phyloP scores from a whole-genome alignment of 2,888 invertebrate species.

The Xestia c-nigrum region DNA sequence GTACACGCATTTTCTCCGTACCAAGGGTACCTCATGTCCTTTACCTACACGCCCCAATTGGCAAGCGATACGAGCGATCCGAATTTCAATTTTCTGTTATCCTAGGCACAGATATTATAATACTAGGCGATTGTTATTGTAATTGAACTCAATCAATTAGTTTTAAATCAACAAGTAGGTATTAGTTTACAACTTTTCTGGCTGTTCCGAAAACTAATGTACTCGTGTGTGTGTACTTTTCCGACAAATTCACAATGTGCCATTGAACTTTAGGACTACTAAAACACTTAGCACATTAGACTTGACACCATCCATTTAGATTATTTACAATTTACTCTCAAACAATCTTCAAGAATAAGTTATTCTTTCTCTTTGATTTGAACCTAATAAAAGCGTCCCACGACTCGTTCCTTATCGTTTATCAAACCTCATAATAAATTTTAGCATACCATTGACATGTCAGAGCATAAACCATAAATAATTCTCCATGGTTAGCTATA shows the following conservation, averaged over 20 bases:
- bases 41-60: constrained; percentile 40
- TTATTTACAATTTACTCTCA: neutral
- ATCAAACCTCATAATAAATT: constrained; percentile 45
- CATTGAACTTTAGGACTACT: neutral
- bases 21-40: constrained; percentile 12
- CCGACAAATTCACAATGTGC: neutral
- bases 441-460: constrained; percentile 39
- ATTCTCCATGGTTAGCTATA: constrained; percentile 45
- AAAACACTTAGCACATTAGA: neutral
- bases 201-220: constrained; percentile 21
- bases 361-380: neutral
- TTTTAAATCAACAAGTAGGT: constrained; percentile 31
- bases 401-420: constrained; percentile 20
- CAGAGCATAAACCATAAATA: constrained; percentile 47
- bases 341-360: neutral
- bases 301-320: no score
- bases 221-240: neutral
- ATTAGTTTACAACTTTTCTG: constrained; percentile 40
- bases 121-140: constrained; percentile 44
- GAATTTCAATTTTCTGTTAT: constrained; percentile 31
- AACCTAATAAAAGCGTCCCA: constrained; percentile 12
- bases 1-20: constrained; percentile 15
- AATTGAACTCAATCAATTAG: constrained; percentile 30
- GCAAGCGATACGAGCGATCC: constrained; percentile 3
- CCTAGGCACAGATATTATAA: no score